Percentiles rank a stretch among this genome's conserved stretches.
These are phyloP conservation scores for Lytechinus pictus DNA, from an alignment of 35 echinoderm and acorn worm species.

Conservation along the genomic window DNA sequence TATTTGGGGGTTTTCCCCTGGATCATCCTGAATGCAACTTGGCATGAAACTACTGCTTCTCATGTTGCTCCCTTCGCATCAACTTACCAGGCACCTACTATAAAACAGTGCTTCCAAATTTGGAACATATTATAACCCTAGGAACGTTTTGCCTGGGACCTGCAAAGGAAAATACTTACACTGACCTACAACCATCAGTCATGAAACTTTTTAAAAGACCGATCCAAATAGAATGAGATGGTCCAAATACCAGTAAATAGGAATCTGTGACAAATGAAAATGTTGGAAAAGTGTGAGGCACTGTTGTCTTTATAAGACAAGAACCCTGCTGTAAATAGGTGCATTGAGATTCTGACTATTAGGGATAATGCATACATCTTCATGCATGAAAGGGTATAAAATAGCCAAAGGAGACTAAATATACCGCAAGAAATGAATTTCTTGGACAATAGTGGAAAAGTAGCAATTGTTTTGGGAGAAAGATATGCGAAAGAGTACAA, in stretches of 20 bases:
- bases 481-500: neutral
- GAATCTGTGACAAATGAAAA: constrained; percentile 54
- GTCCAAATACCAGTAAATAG: constrained; percentile 49
- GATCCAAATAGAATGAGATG: constrained; percentile 43
- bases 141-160: neutral
- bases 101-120: neutral
- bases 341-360: neutral
- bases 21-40: neutral
- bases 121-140: neutral
- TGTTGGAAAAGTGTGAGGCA: constrained; percentile 49
- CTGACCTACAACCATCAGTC: constrained; percentile 46
- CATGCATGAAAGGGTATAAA: neutral
- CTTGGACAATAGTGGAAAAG: too few species aligned
- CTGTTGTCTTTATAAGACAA: neutral
- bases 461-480: too few species aligned
- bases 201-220: constrained; percentile 46
- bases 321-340: neutral
- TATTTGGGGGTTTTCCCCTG: neutral
- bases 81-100: neutral
- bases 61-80: neutral
- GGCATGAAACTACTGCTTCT: neutral
- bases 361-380: neutral
- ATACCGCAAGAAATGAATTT: too few species aligned
- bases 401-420: too few species aligned
- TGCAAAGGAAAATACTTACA: constrained; percentile 17